Evolutionary conservation across 2,888 invertebrate species (phyloP).

Genomic region (Ephialtes manifestator): DNA sequence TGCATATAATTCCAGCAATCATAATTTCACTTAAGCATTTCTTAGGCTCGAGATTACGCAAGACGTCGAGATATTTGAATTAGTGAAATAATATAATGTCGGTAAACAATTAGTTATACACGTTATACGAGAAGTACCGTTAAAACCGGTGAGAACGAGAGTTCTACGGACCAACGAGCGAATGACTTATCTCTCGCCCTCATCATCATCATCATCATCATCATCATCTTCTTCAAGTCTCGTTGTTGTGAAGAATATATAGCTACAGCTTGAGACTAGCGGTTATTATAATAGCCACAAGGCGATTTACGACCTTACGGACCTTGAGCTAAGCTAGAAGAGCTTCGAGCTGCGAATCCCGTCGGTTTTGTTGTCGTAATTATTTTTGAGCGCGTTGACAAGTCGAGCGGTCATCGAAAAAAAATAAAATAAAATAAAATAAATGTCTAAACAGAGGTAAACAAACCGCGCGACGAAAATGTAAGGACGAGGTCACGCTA

Average conservation of each 20-base stretch:
- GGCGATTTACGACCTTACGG: conserved; percentile 17
- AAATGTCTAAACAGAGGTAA: conserved; percentile 19
- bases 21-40: neutral
- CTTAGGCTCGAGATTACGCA: neutral
- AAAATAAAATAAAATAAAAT: too few relatives aligned
- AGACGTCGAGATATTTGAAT: neutral
- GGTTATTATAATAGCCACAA: conserved; percentile 16
- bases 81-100: conserved; percentile 12
- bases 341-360: neutral
- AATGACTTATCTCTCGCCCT: conserved; percentile 6
- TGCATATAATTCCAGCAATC: neutral
- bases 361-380: conserved; percentile 9
- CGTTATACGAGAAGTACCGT: neutral
- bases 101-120: conserved; percentile 3
- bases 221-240: conserved; percentile 3
- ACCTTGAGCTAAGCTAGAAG: conserved; percentile 27
- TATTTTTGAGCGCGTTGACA: conserved; percentile 14
- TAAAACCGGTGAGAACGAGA: conserved; percentile 21
- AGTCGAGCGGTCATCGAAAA: neutral
- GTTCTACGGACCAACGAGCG: neutral
- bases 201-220: neutral
- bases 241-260: neutral
- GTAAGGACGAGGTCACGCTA: conserved; percentile 49
- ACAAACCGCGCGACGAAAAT: conserved; percentile 39
- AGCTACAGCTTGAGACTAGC: conserved; percentile 8